These are phyloP conservation scores for Acinonyx jubatus DNA, from an alignment of 2,113 vertebrate genomes.

Conservation along the genomic window DNA sequence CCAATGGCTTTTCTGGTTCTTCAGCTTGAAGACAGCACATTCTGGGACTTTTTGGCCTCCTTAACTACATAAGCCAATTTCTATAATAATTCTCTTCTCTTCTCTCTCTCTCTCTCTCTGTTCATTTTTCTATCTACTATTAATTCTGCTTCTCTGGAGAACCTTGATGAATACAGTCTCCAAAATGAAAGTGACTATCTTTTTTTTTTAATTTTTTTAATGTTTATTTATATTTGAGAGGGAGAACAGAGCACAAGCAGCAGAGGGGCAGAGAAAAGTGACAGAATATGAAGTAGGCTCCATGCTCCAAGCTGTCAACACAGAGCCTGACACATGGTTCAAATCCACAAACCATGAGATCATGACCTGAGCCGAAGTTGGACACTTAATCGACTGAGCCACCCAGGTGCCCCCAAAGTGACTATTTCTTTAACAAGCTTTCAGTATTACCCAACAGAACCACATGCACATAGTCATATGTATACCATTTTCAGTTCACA, in stretches of 20 bases:
- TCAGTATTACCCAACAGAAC: neutral
- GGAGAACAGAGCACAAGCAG: no score
- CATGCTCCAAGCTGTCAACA: no score
- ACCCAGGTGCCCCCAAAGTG: neutral
- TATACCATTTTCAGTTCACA: neutral
- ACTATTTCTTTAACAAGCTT: neutral
- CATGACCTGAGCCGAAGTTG: neutral
- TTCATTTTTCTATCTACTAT: neutral
- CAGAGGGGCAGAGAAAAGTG: no score
- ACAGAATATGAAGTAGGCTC: no score
- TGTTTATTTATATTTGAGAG: neutral
- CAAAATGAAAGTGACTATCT: neutral
- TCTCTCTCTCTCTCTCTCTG: neutral
- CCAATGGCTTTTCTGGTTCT: neutral
- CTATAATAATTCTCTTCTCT: neutral
- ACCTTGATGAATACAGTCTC: neutral
- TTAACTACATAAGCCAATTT: neutral
- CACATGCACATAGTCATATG: neutral
- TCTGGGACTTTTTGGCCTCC: neutral
- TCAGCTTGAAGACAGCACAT: neutral
- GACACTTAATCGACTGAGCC: neutral
- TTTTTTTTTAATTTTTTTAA: neutral
- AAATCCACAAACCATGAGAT: neutral
- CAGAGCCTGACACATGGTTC: no score
- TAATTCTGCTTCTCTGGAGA: neutral